These are phyloP conservation scores for Diadumene lineata DNA, from an alignment of 92 coral and sea anemone genomes.

Conservation along the genomic window DNA sequence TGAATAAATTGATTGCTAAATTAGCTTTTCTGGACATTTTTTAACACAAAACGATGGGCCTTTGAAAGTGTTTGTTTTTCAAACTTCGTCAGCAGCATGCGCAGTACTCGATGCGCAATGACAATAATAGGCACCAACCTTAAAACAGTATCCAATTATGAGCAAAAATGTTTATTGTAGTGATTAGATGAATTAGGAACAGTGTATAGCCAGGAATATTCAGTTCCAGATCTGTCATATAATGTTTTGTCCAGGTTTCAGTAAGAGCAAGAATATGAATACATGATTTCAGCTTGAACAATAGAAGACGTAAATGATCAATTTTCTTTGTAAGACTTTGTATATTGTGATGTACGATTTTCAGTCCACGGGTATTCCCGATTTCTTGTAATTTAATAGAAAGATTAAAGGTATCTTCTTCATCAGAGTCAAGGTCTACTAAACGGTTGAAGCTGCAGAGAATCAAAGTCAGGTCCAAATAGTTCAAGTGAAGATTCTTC, in stretches of 20 bases:
- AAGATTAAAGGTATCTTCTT: neutral
- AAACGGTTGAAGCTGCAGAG: neutral
- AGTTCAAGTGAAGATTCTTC: neutral
- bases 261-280: slow-evolving; percentile 25
- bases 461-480: slow-evolving; percentile 5
- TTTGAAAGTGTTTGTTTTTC: too few relatives aligned
- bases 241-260: slow-evolving; percentile 38
- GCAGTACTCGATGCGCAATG: too few relatives aligned
- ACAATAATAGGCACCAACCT: too few relatives aligned
- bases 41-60: too few relatives aligned
- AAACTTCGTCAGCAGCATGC: too few relatives aligned
- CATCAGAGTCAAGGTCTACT: neutral
- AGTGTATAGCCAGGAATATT: slow-evolving; percentile 51
- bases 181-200: too few relatives aligned
- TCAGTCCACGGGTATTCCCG: neutral
- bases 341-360: slow-evolving; percentile 20
- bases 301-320: slow-evolving; percentile 36
- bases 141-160: too few relatives aligned
- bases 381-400: neutral
- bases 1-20: too few relatives aligned
- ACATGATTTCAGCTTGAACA: slow-evolving; percentile 1
- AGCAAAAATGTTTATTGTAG: too few relatives aligned
- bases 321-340: slow-evolving; percentile 27
- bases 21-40: too few relatives aligned
- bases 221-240: slow-evolving; percentile 34